Base-by-base conservation (phyloP, 2,888 invertebrate genomes). In the Megaustenia siamemsis region DNA sequence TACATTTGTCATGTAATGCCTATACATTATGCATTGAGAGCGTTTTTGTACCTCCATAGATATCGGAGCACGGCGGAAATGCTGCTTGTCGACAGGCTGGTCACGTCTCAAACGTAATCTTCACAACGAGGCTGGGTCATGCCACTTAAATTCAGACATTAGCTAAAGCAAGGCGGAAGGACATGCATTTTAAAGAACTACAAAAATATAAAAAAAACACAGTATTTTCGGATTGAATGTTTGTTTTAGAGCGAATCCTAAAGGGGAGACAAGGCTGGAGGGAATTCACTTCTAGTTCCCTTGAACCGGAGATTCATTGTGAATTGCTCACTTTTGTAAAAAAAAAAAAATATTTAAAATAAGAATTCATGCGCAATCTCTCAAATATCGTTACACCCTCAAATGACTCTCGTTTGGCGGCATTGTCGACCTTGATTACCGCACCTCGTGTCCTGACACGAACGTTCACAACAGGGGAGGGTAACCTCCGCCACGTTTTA, bases 381-480 rank as follows among this genome's bases (percentile, higher is more conserved):
- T 43, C 66, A 78, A 63, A 78, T 66, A 43, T 63, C 40, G 78
- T 78, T 78, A 78, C 63, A 40, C 63, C 40, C 63, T 40, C 40
- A 66, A 78, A n/a, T 78, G 66, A 40, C 40, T 43, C 32, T 78
- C 43, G 45, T 66, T 43, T 43, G 78, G 28, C 38, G 63, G 18
- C 5, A n/a, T 6, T 45, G 66, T 66, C 43, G 0, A 24, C 1
- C n/a, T 4, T 45, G 78, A 66, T 78, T 78, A 15, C 32, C 12
- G n/a, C 38, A 60, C 60, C n/a, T 5, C 60, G n/a, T 77, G 56
- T 56, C n/a, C n/a, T 4, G 10, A 15, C 77, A 77, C 60, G 60
- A 60, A 10, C 56, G 38, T 24, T n/a, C 15, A 18, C n/a, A 77
- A 53, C 40, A 3, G 38, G 24, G 60, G 38, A 38, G 38, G 28